Conservation (phyloP, 2,888 invertebrate genomes). For the Spilarctia lutea region DNA sequence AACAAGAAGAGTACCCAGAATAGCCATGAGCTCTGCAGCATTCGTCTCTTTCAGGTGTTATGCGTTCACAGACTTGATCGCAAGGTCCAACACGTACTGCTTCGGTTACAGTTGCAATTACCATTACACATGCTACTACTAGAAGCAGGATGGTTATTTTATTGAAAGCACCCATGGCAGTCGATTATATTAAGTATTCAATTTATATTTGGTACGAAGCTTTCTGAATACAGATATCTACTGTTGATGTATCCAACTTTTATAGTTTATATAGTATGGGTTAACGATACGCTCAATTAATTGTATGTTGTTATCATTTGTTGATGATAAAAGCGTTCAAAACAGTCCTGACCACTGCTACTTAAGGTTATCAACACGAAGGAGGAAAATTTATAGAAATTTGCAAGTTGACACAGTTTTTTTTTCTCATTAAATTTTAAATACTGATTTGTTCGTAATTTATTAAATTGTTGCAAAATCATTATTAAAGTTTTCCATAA, state of each 20-base stretch:
- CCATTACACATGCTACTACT: not conserved
- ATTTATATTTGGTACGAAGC: not conserved
- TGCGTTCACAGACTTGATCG: not conserved
- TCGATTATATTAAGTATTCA: not conserved
- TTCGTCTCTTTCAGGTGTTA: not conserved
- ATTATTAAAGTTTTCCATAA: too few species aligned
- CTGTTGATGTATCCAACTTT: not conserved
- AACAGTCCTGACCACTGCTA: not conserved
- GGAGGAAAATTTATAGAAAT: too few species aligned
- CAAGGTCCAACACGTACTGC: not conserved
- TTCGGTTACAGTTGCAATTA: not conserved
- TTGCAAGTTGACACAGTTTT: too few species aligned
- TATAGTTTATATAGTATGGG: not conserved
- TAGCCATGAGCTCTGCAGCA: constrained; percentile 7
- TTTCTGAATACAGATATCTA: not conserved
- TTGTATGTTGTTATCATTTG: not conserved
- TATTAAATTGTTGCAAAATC: too few species aligned
- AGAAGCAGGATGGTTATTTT: constrained; percentile 1
- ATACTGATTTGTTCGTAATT: too few species aligned
- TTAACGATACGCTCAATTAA: too few species aligned
- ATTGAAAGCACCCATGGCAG: constrained; percentile 1
- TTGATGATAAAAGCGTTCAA: not conserved
- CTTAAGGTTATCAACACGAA: not conserved
- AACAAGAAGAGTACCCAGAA: not conserved
- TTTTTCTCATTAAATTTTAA: too few species aligned